Evolutionary conservation across 2,113 vertebrate genomes (phyloP), one percentile per base, ranked within the genome.

Genomic region (Labeo catla): DNA sequence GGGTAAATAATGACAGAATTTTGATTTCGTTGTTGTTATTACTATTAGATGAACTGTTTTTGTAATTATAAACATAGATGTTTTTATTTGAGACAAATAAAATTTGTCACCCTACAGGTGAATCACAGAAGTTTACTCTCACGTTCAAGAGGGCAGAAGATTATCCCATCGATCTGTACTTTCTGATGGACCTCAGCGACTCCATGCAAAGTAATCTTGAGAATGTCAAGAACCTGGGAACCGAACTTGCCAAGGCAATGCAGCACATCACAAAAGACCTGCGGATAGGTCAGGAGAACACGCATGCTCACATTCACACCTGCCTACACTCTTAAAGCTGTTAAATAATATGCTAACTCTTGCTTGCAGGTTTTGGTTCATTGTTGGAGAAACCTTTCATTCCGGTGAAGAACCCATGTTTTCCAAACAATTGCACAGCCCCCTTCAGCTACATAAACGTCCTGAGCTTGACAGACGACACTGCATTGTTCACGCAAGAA

Each of bases 311-410:
- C 47, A 72, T 28, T 6, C 63, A 80, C 21, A 45, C 13, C 34
- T 19, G 66, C 7, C 8, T 50, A 54, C 4, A 49, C 0, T 6
- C 6, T 6, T 45, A 9, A 34, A 19, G 8, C 11, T 23, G 0
- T 13, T 39, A 76, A 68, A 68, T 76, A 21, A 10, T 49, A 34
- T 81, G 15, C 34, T 4, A 50, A 15, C 49, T 84, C 21, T 86
- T 11, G 34, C 2, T 49, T 36, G 6, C 4, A 99, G 98, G 98
- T 13, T 99, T 99, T 78, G 98, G 98, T 28, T 98, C 98, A 43
- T 99, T 99, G 79, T 97, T 99, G 92, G 98, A 99, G 93, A 99
- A 99, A 93, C 98, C 98, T 0, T 99, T 98, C 86, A 98, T 99
- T 87, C 97, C 97, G 3, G 97, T 98, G 84, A 91, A 91, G 88